Base-by-base conservation (phyloP, 2,797 vertebrate species). In the Nothura maculosa region DNA sequence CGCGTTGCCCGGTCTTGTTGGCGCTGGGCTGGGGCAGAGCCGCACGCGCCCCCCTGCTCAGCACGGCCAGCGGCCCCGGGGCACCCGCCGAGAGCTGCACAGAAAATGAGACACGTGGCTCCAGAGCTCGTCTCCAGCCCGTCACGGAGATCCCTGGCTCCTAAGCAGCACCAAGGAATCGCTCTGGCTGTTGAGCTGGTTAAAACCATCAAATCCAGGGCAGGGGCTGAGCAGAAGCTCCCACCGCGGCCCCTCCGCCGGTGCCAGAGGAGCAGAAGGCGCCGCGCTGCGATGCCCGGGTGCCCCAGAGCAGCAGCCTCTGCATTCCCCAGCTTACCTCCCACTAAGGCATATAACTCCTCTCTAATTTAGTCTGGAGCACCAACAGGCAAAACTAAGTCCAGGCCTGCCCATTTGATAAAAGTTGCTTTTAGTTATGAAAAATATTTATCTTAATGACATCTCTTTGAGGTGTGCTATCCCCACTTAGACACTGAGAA, bases 1-100 rank as follows among this genome's bases (percentile, higher is more conserved):
- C 86, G 87, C 81, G n/a, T 82, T 92, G 97, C 69, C 87, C 93
- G 27, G 80, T 95, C 91, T 95, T 96, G 94, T 90, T 82, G 70
- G 34, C 52, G 45, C 81, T 67, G 43, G 78, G 90, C 84, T 28
- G 61, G 84, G 72, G 69, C 77, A 54, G 82, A 92, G 85, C 58
- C 79, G 50, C 86, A 50, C 67, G 73, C 16, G 60, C 63, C 42
- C 62, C 62, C 62, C 14, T 16, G 45, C 72, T 50, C 73, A 75
- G 2, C 4, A 0, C 68, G 25, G 64, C 2, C 80, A 87, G 77
- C 2, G 82, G 83, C 70, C 72, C 69, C 12, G 73, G 54, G 48
- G 54, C 80, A 13, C 3, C 10, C 36, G 85, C 88, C 68, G 92
- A 90, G 66, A 91, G 58, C 72, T 38, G 34, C 67, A 52, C 34